Conservation (phyloP, 2,113 vertebrate species). For the Lagopus muta region DNA sequence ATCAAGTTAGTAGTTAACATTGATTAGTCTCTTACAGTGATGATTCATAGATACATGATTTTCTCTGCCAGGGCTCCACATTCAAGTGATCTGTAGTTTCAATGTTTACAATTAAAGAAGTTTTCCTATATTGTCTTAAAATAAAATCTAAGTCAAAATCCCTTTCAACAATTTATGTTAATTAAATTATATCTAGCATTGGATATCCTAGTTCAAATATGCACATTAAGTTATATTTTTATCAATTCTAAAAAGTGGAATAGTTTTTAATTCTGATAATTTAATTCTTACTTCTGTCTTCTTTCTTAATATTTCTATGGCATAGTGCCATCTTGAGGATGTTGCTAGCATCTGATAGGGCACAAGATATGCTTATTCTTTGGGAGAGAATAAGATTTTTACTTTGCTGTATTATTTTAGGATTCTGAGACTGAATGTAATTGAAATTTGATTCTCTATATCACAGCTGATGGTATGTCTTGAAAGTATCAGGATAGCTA, state of each 20-base stretch:
- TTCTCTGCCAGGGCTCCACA: neutral
- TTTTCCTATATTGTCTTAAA: neutral
- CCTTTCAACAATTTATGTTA: neutral
- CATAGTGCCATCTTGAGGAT: conserved; percentile 66
- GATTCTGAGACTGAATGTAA: too few species aligned
- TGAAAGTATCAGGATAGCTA: too few species aligned
- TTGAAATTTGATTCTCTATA: too few species aligned
- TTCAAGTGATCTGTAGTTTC: neutral
- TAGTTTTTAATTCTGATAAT: neutral
- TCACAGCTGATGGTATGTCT: too few species aligned
- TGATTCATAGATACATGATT: neutral
- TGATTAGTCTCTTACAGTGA: neutral
- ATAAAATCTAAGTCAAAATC: neutral
- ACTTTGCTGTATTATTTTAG: too few species aligned
- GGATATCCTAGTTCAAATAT: neutral
- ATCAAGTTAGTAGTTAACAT: neutral
- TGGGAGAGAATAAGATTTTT: neutral
- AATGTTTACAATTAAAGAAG: neutral
- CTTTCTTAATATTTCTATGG: conserved; percentile 1
- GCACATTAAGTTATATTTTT: neutral
- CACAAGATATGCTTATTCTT: neutral
- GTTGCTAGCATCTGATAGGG: neutral
- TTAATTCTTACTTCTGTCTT: neutral
- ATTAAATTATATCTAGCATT: neutral
- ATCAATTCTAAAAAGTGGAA: neutral